Evolutionary conservation across 2,888 invertebrate species (phyloP), one percentile per base, ranked within the genome.

Genomic region (Leptinotarsa rubiginosa): DNA sequence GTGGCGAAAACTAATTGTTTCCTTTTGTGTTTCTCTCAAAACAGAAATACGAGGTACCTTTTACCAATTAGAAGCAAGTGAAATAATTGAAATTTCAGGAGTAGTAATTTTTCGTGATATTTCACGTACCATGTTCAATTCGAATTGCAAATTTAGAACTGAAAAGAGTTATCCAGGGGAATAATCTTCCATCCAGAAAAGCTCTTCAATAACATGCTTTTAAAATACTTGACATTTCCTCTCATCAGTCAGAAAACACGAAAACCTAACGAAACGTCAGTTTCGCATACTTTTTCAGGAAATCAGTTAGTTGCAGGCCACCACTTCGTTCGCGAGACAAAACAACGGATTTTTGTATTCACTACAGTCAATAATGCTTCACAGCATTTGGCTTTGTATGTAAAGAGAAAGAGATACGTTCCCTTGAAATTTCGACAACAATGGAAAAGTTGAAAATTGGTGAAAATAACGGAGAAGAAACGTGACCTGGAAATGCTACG

Each of bases 311-410:
- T 18, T 52, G 12, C 18, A 52, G 3, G 52, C 10, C 12, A 52
- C 18, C 52, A 52, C 12, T 18, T 52, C 18, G 12, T 3, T 52
- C 18, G 3, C 52, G 12, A 52, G 10, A 3, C 41, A 18, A 18
- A 52, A 52, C 52, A 52, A 52, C 7, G 12, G 18, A 7, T 18
- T 52, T 52, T 18, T 18, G 52, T 52, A 20, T 52, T 52, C 41
- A 41, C 41, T 18, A 52, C 18, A 52, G 18, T 52, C 52, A 52
- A 52, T 52, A 52, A 52, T 52, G 52, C 52, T 52, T 52, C 52
- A 52, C 52, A 52, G 52, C 52, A n/a, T 52, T 52, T 12, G 52
- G 52, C 18, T 52, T 18, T 18, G 10, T 52, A 52, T 52, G 12
- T n/a, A 18, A 52, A 52, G 52, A 52, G 52, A 12, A 52, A 12